Base-by-base conservation (phyloP, 2,888 invertebrate genomes). In the Cerceris ruficornis region DNA sequence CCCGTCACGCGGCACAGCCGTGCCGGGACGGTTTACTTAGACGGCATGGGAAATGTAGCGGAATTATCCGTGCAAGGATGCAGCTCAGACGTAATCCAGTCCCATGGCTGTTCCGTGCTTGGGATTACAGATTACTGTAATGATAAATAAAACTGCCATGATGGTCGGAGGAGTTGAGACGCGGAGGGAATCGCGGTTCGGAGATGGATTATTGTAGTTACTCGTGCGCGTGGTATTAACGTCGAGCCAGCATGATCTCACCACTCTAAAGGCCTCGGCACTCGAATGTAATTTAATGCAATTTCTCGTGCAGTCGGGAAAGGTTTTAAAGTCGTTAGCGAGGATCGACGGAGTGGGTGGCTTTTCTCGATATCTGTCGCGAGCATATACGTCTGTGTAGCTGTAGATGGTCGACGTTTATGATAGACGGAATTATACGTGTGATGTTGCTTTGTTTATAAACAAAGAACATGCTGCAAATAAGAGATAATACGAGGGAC, bases 251-350 rank as follows among this genome's bases (percentile, higher is more conserved):
- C 46, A 13, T 49, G 64, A 52, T 69, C 59, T 54, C 59, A 17
- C 60, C 13, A 55, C 67, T 70, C 66, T 74, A 76, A 83, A 83
- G 75, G 78, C 74, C 68, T 69, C 72, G 65, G 65, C 54, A 46
- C 58, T 50, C 78, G 67, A 76, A 76, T 77, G 67, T 71, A 65
- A 82, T 87, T 87, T 88, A 88, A 87, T 87, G 86, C 86, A 84
- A 86, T 87, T 87, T 84, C 82, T 80, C 86, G 77, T 83, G 83
- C 77, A 80, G 77, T 70, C 78, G 80, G 59, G n/a, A 83, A 85
- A 86, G 28, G 81, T 86, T 87, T 78, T 80, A 81, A 87, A 81
- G 83, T 84, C 77, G 88, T 88, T 88, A 87, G 85, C 85, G 75
- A 79, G 80, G 68, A 70, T 71, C 64, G 74, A 77, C 75, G 66